phyloP scores from a whole-genome alignment of 2,888 invertebrate genomes.

The Zeuzera pyrina region DNA sequence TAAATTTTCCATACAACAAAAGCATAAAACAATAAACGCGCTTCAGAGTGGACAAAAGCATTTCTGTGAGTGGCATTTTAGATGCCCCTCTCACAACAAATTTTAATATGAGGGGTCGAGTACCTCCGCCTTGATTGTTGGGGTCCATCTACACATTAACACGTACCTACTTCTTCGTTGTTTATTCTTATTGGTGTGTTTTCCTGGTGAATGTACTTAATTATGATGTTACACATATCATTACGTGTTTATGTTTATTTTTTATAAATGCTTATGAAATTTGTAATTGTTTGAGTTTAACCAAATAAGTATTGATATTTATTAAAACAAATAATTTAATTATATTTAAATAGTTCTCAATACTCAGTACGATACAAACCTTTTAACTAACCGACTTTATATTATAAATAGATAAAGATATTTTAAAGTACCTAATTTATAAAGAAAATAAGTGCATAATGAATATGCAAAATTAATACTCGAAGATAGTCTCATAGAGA shows the following conservation, averaged over 20 bases:
- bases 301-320: no score
- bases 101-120: constrained; percentile 46
- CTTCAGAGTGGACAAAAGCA: constrained; percentile 66
- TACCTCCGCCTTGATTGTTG: constrained; percentile 21
- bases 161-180: no score
- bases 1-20: constrained; percentile 70
- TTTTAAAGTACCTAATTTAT: not conserved
- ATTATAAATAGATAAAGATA: not conserved
- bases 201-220: not conserved
- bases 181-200: not conserved
- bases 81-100: constrained; percentile 44
- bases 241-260: no score
- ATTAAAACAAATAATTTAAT: no score
- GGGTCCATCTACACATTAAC: constrained; percentile 24
- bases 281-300: no score
- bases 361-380: no score
- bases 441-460: not conserved
- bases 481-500: constrained; percentile 39
- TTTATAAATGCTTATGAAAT: no score
- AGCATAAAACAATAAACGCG: constrained; percentile 66
- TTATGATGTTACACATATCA: no score
- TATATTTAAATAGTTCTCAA: no score
- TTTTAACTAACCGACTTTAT: no score
- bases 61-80: constrained; percentile 57
- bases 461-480: constrained; percentile 1